These are phyloP conservation scores for Dicyrtomina minuta DNA, from an alignment of 2,888 invertebrate species.

Conservation along the genomic window DNA sequence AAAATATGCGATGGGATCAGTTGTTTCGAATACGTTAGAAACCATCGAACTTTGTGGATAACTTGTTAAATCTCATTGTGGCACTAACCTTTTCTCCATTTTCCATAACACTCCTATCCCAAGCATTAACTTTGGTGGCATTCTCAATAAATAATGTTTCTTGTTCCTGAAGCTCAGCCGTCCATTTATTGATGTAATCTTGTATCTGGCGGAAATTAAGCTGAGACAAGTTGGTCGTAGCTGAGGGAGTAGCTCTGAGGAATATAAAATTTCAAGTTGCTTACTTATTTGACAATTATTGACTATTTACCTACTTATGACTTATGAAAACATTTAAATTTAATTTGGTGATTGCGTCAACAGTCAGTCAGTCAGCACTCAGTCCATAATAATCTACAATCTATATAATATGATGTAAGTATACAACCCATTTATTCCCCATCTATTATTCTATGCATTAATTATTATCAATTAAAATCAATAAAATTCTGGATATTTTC, in stretches of 20 bases:
- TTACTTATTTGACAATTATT: too few relatives aligned
- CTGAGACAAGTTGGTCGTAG: slow-evolving; percentile 38
- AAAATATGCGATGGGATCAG: too few relatives aligned
- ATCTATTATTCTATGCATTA: slow-evolving; percentile 10
- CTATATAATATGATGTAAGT: too few relatives aligned
- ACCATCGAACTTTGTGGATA: background rate
- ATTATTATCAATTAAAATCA: too few relatives aligned
- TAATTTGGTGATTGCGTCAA: too few relatives aligned
- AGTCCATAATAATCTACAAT: too few relatives aligned
- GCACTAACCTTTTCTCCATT: slow-evolving; percentile 81
- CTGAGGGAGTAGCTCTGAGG: too few relatives aligned
- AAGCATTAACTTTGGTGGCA: slow-evolving; percentile 91
- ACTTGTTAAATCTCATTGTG: background rate
- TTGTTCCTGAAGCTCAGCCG: slow-evolving; percentile 84
- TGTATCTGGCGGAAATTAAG: slow-evolving; percentile 83
- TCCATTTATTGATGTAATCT: slow-evolving; percentile 93
- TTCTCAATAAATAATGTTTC: slow-evolving; percentile 90
- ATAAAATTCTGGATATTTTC: too few relatives aligned
- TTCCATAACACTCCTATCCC: slow-evolving; percentile 85
- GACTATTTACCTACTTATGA: too few relatives aligned
- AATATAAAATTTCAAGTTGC: too few relatives aligned
- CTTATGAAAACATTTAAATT: too few relatives aligned
- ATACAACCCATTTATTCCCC: background rate
- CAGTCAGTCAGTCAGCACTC: too few relatives aligned
- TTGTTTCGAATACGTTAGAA: background rate